Percentiles rank a stretch among this genome's conserved stretches.
Conservation (phyloP, 2,888 invertebrate genomes). For the Sinohyriopsis cumingii region DNA sequence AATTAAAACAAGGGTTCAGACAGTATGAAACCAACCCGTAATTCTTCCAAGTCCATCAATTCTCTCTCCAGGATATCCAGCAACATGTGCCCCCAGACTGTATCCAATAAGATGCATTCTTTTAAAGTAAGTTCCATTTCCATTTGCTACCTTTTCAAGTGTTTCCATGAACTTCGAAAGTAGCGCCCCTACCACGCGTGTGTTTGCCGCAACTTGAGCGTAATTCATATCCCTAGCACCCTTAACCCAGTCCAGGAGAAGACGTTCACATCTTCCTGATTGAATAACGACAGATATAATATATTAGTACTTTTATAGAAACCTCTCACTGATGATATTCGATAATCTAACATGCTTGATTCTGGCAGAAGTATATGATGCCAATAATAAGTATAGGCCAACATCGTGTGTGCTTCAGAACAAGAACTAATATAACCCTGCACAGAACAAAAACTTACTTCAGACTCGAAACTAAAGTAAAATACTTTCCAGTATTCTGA, state of each 20-base stretch:
- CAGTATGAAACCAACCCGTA: conserved; percentile 45
- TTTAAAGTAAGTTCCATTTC: too few relatives aligned
- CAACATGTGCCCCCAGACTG: conserved; percentile 89
- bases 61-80: conserved; percentile 86
- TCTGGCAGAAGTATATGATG: too few relatives aligned
- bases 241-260: conserved; percentile 43
- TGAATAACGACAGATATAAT: too few relatives aligned
- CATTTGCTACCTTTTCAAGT: conserved; percentile 30
- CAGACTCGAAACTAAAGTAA: too few relatives aligned
- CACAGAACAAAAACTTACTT: too few relatives aligned
- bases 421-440: too few relatives aligned
- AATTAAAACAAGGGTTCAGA: background rate
- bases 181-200: conserved; percentile 65
- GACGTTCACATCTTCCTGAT: conserved; percentile 43
- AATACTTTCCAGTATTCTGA: too few relatives aligned
- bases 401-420: too few relatives aligned
- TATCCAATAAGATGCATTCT: conserved; percentile 87
- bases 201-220: conserved; percentile 66
- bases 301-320: too few relatives aligned
- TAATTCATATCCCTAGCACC: conserved; percentile 54
- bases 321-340: too few relatives aligned
- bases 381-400: too few relatives aligned
- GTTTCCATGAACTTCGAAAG: conserved; percentile 52
- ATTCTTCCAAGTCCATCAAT: conserved; percentile 56
- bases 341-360: too few relatives aligned